These are phyloP conservation scores for Marmota flaviventris DNA, from an alignment of 2,113 vertebrate genomes.

Conservation along the genomic window DNA sequence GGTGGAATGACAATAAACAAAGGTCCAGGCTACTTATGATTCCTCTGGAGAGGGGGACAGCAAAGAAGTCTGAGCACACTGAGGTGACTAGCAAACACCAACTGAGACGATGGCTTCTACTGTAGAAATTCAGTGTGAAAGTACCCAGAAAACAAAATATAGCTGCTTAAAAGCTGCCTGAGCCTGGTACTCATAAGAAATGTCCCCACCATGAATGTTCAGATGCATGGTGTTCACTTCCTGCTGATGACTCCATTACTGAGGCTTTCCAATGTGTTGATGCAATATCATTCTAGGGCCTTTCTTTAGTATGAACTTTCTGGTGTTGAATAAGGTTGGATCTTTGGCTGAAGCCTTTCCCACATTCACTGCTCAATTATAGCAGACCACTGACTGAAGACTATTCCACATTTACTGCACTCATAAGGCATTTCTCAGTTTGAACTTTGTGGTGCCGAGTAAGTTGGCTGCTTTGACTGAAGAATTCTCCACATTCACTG, in stretches of 20 bases:
- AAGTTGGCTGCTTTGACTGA: neutral
- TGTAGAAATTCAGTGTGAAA: neutral
- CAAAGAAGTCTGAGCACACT: neutral
- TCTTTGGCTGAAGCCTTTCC: neutral
- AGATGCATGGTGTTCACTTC: neutral
- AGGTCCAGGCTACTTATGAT: neutral
- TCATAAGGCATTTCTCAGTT: accelerated
- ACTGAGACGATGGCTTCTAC: neutral
- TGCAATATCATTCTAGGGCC: too few species aligned
- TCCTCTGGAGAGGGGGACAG: neutral
- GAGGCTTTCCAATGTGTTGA: neutral
- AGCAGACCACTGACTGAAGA: neutral
- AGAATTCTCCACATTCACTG: too few species aligned
- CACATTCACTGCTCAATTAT: neutral
- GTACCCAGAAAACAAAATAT: neutral
- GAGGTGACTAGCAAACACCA: neutral
- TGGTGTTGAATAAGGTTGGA: neutral
- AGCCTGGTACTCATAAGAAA: neutral
- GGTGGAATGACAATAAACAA: neutral
- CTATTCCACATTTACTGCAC: too few species aligned
- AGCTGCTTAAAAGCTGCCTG: neutral
- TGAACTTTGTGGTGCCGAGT: neutral
- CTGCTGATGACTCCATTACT: neutral
- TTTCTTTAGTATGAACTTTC: neutral
- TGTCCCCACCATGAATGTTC: neutral